These are phyloP conservation scores for Falco punctatus DNA, from an alignment of 2,113 vertebrate species.

Conservation along the genomic window DNA sequence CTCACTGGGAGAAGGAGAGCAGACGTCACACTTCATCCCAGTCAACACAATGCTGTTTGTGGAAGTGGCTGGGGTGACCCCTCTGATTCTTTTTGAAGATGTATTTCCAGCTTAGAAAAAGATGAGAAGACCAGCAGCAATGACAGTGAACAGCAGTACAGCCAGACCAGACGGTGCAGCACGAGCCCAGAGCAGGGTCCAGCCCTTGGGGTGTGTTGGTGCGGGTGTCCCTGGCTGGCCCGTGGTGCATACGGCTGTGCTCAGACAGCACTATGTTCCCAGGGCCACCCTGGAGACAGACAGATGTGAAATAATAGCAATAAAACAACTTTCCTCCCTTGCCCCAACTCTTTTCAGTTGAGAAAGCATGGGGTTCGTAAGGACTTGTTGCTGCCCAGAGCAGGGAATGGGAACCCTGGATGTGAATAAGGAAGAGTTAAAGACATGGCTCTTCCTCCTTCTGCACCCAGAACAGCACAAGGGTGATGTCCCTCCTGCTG, in stretches of 20 bases:
- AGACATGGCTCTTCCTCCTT: background rate
- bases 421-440: background rate
- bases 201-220: background rate
- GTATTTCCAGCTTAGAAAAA: background rate
- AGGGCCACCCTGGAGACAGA: background rate
- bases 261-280: background rate
- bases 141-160: accelerated
- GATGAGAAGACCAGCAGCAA: background rate
- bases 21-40: background rate
- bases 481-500: background rate
- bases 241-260: accelerated
- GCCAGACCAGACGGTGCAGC: accelerated
- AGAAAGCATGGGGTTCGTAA: accelerated
- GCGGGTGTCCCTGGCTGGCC: background rate
- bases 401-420: background rate
- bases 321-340: background rate
- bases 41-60: accelerated
- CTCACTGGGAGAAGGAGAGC: background rate
- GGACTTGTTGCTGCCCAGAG: background rate
- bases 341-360: too few species aligned
- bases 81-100: background rate
- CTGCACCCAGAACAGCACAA: background rate
- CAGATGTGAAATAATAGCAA: background rate
- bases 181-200: accelerated
- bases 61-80: background rate